Evolutionary conservation across 2,797 vertebrate species (phyloP).

Genomic region (Vultur gryphus): DNA sequence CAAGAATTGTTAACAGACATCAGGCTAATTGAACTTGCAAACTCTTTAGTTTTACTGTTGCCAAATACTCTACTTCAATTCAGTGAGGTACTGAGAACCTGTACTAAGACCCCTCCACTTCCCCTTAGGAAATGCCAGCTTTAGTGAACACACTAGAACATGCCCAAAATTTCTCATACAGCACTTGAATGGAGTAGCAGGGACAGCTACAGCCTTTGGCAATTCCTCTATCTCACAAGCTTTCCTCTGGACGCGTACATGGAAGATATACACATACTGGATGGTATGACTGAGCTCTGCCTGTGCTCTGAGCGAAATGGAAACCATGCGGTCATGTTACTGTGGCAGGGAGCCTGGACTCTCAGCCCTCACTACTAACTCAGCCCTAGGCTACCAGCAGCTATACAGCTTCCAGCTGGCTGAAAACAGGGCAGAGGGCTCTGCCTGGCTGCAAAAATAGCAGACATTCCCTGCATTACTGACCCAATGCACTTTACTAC

Average conservation of each 20-base stretch:
- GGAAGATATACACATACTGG: not conserved
- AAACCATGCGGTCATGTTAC: not conserved
- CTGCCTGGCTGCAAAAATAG: not conserved
- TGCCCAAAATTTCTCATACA: not conserved
- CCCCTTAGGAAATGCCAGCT: not conserved
- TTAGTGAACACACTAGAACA: not conserved
- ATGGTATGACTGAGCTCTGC: not conserved
- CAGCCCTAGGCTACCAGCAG: not conserved
- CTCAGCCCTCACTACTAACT: not conserved
- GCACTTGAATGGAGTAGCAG: not conserved
- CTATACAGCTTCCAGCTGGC: not conserved
- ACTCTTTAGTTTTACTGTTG: not conserved
- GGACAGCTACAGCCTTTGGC: not conserved
- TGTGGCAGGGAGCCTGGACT: not conserved
- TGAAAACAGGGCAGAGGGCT: not conserved
- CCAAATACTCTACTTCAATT: not conserved
- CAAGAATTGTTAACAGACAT: not conserved
- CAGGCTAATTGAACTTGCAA: not conserved
- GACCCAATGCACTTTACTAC: not conserved
- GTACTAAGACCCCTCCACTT: not conserved
- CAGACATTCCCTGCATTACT: not conserved
- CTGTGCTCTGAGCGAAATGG: not conserved
- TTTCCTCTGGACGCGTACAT: not conserved
- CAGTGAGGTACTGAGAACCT: not conserved
- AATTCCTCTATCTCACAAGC: not conserved